These are phyloP conservation scores for Urophycis tenuis DNA, from an alignment of 2,797 vertebrate species.

Conservation along the genomic window DNA sequence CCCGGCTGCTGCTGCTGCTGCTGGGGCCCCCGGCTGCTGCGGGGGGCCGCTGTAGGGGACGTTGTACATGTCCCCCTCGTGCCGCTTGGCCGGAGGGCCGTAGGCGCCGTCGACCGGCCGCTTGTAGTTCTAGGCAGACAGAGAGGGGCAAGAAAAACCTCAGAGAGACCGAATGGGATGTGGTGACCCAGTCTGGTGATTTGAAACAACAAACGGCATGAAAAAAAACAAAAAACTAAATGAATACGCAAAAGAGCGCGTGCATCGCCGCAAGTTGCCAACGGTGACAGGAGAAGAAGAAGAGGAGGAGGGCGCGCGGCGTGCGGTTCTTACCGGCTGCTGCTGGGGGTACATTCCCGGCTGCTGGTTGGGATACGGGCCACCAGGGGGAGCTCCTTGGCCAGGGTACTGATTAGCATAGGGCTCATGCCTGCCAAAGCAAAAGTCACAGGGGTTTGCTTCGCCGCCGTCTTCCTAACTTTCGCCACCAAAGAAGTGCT, in stretches of 20 bases:
- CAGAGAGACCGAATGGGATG: background rate
- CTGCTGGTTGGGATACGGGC: constrained; percentile 92
- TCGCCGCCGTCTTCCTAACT: background rate
- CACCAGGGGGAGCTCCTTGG: constrained; percentile 91
- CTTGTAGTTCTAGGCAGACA: constrained; percentile 83
- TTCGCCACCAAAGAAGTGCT: background rate
- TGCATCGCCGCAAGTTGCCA: background rate
- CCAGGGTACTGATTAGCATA: constrained; percentile 95
- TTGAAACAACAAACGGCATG: background rate
- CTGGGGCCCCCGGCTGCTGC: constrained; percentile 83
- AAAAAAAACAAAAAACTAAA: too few relatives aligned
- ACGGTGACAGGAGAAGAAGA: background rate
- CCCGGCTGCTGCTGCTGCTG: constrained; percentile 68
- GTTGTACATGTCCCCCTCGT: constrained; percentile 88
- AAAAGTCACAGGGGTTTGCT: background rate
- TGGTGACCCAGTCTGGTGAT: background rate
- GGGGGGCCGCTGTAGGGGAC: constrained; percentile 90
- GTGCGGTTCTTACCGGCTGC: constrained; percentile 75
- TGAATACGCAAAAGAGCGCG: background rate
- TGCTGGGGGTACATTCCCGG: constrained; percentile 93
- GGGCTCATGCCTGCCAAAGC: constrained; percentile 84
- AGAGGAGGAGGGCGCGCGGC: background rate
- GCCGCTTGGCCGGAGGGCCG: constrained; percentile 89
- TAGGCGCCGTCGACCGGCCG: constrained; percentile 95
- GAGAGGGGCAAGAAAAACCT: background rate